Base-by-base conservation (phyloP, 2,888 invertebrate species). In the Colostygia pectinataria region DNA sequence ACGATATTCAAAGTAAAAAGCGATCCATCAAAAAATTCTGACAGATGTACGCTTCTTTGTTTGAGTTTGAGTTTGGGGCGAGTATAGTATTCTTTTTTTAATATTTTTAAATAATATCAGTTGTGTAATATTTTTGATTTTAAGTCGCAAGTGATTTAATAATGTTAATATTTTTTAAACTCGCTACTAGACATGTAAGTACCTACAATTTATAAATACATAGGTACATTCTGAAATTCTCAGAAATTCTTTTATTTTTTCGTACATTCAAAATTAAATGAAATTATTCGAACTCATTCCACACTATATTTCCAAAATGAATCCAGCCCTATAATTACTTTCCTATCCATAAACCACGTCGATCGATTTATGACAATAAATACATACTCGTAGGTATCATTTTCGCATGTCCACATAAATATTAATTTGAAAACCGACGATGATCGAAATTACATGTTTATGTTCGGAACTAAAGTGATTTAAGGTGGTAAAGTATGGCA, bases 11-110 rank as follows among this genome's bases (percentile, higher is more conserved):
- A 56, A 59, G 65, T 69, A 71, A 77, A 68, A 55, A 74, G 70
- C 73, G 78, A 87, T 87, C 85, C 81, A 82, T 87, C 87, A 86
- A 72, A 86, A 72, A 81, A 64, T 71, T 80, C 53, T 84, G 87
- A 86, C 87, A 83, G 85, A 66, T 60, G 70, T 71, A 67, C 72
- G 67, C 67, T 62, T 63, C 62, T 62, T 66, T 50, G 66, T 68
- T 56, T 58, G 60, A 14, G 37, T 39, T 43, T 13, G 48, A 42
- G 13, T 27, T 18, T 36, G n/a, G n/a, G 10, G 10, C 10, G 36
- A 33, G 28, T 24, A 40, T 28, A 28, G 44, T 34, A 44, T 50
- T 44, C 44, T 44, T 40, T 40, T 39, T 39, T 24, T 36, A 24
- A 48, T 48, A 27, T 20, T n/a, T n/a, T n/a, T n/a, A n/a, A n/a